A percentile compares a stretch with the other conserved stretches of the same genome.
phyloP scores from a whole-genome alignment of 2,888 invertebrate genomes.

The Agrotis segetum region DNA sequence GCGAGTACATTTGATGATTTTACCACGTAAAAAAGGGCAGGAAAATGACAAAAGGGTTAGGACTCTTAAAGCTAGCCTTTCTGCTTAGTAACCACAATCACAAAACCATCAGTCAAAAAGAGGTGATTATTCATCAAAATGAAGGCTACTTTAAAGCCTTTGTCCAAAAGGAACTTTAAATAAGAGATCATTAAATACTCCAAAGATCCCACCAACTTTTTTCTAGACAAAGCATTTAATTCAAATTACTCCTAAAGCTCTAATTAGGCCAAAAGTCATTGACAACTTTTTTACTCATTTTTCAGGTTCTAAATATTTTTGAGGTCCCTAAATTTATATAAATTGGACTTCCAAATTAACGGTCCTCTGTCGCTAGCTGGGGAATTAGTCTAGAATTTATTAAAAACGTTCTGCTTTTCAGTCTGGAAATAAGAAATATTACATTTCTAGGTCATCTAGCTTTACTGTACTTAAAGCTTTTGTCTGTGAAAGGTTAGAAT shows the following conservation, averaged over 20 bases:
- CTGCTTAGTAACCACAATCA: background rate
- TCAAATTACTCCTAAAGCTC: constrained; percentile 12
- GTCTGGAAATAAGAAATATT: constrained; percentile 35
- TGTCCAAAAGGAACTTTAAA: background rate
- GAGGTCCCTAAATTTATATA: constrained; percentile 34
- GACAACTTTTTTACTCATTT: constrained; percentile 17
- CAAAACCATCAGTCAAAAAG: background rate
- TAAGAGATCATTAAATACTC: background rate
- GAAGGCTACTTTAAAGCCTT: background rate
- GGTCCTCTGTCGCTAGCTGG: constrained; percentile 33
- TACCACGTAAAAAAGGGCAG: too few relatives aligned
- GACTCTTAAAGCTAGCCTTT: background rate
- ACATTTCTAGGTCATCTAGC: constrained; percentile 1
- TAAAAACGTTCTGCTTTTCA: constrained; percentile 35
- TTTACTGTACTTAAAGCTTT: constrained; percentile 10
- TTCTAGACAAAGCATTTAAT: constrained; percentile 7
- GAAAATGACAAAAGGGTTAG: too few relatives aligned
- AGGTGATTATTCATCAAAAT: background rate
- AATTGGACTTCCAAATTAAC: constrained; percentile 47
- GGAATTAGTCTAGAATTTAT: constrained; percentile 42
- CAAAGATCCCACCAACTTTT: constrained; percentile 3
- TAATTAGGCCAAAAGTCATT: constrained; percentile 22
- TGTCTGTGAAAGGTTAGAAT: constrained; percentile 11
- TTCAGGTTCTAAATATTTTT: constrained; percentile 21
- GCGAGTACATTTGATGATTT: too few relatives aligned